Evolutionary conservation across 1,140 invertebrate genomes (phyloP), one percentile per base, ranked within the genome.

Genomic region (Episyrphus balteatus): DNA sequence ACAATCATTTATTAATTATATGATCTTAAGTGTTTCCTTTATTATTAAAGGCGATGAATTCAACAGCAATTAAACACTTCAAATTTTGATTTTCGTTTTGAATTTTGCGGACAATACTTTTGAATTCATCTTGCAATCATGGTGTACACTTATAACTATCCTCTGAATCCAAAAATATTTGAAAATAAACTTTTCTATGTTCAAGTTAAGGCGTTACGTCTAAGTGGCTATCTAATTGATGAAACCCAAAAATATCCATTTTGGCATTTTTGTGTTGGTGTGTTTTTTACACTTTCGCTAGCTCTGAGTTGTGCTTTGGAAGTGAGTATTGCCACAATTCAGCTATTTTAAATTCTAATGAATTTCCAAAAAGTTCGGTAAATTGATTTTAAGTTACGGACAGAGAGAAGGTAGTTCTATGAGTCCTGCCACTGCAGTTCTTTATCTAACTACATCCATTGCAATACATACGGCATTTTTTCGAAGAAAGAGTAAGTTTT

Each of bases 341-440:
- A 26, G 21, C 3, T 5, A 5, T 26, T 26, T 26, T 8, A 26
- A 26, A 26, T 26, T 26, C 21, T 26, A 26, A 26, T 26, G 21
- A 26, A 5, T 26, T 5, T 26, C 8, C 8, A 26, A 5, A 26
- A 3, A 26, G 21, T 26, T 26, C 8, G 21, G 21, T 26, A 26
- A 26, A 26, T 26, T 26, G 21, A 26, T 26, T 26, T 26, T 26
- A 26, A 26, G 21, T 26, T 26, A 26, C 8, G 21, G 21, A 5
- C 21, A 26, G 8, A 8, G 8, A 26, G 58, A 41, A 3, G 60
- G 58, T 42, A 58, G 56, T 1, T 61, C 60, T 15, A 62, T 56
- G 8, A 62, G 55, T n/a, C 62, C 53, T 46, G 60, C 60, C n/a
- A 62, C 60, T 1, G 56, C 58, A 0, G 50, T 62, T 1, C 61